A percentile compares a stretch with the other conserved stretches of the same genome.
These are phyloP conservation scores for Xyrichtys novacula DNA, from an alignment of 2,797 vertebrate species.

Conservation along the genomic window DNA sequence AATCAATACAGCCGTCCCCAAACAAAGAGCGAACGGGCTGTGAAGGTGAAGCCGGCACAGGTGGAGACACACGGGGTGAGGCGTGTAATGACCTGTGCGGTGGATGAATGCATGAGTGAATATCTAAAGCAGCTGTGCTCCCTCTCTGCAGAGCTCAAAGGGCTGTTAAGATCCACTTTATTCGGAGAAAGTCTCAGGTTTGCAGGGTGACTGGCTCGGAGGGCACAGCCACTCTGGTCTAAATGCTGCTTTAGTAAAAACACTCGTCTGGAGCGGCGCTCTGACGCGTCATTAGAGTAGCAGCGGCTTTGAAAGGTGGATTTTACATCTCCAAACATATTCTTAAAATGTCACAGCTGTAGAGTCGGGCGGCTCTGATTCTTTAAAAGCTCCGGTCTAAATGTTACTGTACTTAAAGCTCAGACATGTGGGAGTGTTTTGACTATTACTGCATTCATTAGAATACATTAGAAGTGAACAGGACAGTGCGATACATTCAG, in stretches of 20 bases:
- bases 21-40: not conserved
- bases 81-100: not conserved
- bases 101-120: not conserved
- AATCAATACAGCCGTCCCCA: not conserved
- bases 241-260: conserved; percentile 9
- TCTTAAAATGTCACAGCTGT: conserved; percentile 1
- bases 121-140: conserved; percentile 6
- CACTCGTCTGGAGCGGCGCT: not conserved
- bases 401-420: not conserved
- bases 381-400: not conserved
- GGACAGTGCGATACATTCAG: not conserved
- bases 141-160: conserved; percentile 1
- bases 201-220: conserved; percentile 11
- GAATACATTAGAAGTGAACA: not conserved
- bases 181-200: not conserved
- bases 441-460: not conserved
- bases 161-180: conserved; percentile 22
- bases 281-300: not conserved
- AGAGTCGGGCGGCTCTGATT: not conserved
- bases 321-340: not conserved
- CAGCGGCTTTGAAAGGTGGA: not conserved
- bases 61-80: not conserved
- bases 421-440: not conserved
- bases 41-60: not conserved
- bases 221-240: not conserved